Evolutionary conservation across 2,113 vertebrate species (phyloP), one percentile per base, ranked within the genome.

Genomic region (Chlamydotis undulata): DNA sequence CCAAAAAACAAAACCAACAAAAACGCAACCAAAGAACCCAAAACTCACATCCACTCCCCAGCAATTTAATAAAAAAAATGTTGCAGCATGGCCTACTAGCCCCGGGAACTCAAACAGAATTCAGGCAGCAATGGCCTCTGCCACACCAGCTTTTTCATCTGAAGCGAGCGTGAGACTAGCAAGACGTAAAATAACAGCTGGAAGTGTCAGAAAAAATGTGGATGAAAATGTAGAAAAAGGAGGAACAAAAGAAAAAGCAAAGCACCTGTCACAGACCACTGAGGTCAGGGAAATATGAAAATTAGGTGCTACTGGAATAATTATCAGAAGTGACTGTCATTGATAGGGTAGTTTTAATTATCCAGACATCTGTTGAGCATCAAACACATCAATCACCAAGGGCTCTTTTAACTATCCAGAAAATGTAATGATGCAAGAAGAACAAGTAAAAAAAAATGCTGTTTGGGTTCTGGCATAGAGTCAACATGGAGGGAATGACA

Each of bases 291-390:
- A 78, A 65, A 87, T 75, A 52, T 0, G 3, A 39, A 79, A 90
- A 71, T 59, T 21, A 57, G 29, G 37, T 68, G 68, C 53, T 89
- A 59, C 71, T 81, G 47, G 43, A 67, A 83, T 67, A 75, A 82
- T 73, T 55, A 85, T 68, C 37, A 87, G 78, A 87, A 92, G 83
- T 68, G 6, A 53, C 50, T 69, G 61, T 86, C 29, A 25, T 64
- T 86, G 33, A 69, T 89, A 73, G 61, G 61, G 52, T 65, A 71
- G 19, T 60, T 96, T 94, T 87, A 96, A 85, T 92, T 92, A 92
- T 47, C 74, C 64, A 53, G 87, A 89, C 39, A 61, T 92, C 89
- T 94, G 85, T 55, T 92, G 83, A 87, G n/a, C 73, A 87, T 83
- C 71, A 93, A 94, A 65, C 82, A 81, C 43, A 52, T 85, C 41